Evolutionary conservation across 2,888 invertebrate genomes (phyloP).

Genomic region (Eristalis arbustorum): DNA sequence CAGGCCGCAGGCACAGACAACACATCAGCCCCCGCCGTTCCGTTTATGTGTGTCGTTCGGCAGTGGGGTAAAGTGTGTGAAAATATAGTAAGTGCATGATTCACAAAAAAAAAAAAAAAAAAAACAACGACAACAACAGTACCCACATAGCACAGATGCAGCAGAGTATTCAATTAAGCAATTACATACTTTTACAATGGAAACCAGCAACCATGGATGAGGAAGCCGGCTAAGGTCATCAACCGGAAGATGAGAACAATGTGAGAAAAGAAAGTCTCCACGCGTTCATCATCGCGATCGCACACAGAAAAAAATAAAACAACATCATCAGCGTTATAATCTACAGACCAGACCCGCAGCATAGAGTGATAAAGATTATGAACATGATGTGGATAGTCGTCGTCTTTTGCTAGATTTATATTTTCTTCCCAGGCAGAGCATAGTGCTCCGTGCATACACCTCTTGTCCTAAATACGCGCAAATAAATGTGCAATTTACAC

Average conservation of each 20-base stretch:
- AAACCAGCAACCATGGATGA: slow-evolving; percentile 37
- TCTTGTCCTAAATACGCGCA: slow-evolving; percentile 22
- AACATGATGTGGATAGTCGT: background rate
- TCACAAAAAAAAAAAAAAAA: slow-evolving; percentile 8
- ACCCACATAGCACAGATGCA: slow-evolving; percentile 9
- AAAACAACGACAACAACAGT: too few relatives aligned
- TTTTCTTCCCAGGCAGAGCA: slow-evolving; percentile 18
- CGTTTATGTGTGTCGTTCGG: slow-evolving; percentile 1
- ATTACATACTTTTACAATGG: slow-evolving; percentile 47
- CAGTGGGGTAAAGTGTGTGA: slow-evolving; percentile 3
- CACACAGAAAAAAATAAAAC: background rate
- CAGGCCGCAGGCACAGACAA: too few relatives aligned
- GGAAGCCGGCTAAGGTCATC: slow-evolving; percentile 78
- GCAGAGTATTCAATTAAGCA: slow-evolving; percentile 63
- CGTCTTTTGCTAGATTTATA: background rate
- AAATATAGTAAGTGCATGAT: slow-evolving; percentile 1
- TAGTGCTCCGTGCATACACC: background rate
- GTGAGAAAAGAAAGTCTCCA: slow-evolving; percentile 67
- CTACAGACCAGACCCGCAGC: background rate
- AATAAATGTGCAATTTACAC: slow-evolving; percentile 24
- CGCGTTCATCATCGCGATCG: slow-evolving; percentile 21
- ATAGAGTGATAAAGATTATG: background rate
- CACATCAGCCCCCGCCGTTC: slow-evolving; percentile 17
- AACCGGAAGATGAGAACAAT: slow-evolving; percentile 75
- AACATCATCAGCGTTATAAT: background rate